A percentile compares a stretch with the other conserved stretches of the same genome.
phyloP scores from a whole-genome alignment of 2,113 vertebrate genomes.

The Saccopteryx bilineata region DNA sequence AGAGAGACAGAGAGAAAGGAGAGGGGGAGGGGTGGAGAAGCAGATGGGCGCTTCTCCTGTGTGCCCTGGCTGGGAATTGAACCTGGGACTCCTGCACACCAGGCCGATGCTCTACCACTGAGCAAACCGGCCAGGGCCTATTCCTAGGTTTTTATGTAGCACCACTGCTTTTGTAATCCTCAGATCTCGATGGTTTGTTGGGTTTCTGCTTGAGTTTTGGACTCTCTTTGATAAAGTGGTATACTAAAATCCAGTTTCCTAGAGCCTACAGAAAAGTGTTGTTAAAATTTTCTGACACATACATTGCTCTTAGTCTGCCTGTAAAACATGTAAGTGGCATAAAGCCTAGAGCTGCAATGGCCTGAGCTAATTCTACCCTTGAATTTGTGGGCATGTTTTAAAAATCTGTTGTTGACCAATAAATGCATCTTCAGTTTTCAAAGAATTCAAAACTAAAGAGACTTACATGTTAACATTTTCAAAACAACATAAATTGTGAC shows the following conservation, averaged over 20 bases:
- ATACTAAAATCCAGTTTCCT: constrained; percentile 55
- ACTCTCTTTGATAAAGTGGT: neutral
- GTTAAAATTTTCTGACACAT: constrained; percentile 48
- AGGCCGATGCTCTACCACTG: too few relatives aligned
- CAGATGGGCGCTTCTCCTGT: too few relatives aligned
- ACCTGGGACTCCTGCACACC: too few relatives aligned
- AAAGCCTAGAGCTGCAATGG: neutral
- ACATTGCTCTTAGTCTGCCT: constrained; percentile 35
- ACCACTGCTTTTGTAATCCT: neutral
- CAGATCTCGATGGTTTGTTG: neutral
- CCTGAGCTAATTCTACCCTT: neutral
- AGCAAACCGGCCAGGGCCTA: neutral
- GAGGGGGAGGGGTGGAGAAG: too few relatives aligned
- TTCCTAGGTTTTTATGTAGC: neutral
- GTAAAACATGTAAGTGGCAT: constrained; percentile 8
- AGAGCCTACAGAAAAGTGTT: constrained; percentile 21
- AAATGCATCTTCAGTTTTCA: neutral
- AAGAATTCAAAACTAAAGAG: constrained; percentile 13
- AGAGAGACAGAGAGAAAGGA: too few relatives aligned
- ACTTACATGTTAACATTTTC: neutral
- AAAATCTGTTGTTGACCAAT: neutral
- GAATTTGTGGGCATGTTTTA: neutral
- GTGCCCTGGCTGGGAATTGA: too few relatives aligned
- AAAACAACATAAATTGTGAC: neutral
- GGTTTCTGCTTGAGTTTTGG: neutral